These are phyloP conservation scores for Eilema sororculum DNA, from an alignment of 2,888 invertebrate genomes.

Conservation along the genomic window DNA sequence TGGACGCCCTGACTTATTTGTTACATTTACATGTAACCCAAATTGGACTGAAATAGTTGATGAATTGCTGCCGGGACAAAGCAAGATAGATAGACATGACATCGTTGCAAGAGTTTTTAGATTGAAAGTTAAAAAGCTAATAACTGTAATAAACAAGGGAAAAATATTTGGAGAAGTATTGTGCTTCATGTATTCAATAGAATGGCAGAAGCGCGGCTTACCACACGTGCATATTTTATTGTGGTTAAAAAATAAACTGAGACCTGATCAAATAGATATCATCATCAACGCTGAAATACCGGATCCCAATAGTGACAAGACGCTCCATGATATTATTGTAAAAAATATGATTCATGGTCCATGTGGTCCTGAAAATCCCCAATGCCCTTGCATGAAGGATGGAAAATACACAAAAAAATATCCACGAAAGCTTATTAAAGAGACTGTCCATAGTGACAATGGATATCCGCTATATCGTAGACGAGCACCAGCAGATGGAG, in stretches of 20 bases:
- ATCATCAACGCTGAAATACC: slow-evolving; percentile 52
- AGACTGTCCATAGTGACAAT: slow-evolving; percentile 46
- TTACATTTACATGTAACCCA: slow-evolving; percentile 51
- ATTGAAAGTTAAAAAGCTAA: too few species aligned
- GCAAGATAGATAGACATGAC: slow-evolving; percentile 53
- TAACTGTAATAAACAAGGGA: too few species aligned
- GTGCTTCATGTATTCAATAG: slow-evolving; percentile 32
- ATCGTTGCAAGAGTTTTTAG: slow-evolving; percentile 50
- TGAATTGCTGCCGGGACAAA: slow-evolving; percentile 36
- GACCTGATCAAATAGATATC: slow-evolving; percentile 39
- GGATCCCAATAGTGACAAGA: slow-evolving; percentile 21
- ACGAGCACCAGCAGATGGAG: slow-evolving; percentile 46
- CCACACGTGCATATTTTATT: slow-evolving; percentile 25
- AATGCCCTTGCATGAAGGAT: slow-evolving; percentile 48
- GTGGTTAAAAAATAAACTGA: slow-evolving; percentile 37
- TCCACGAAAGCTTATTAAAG: slow-evolving; percentile 43
- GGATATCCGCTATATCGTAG: slow-evolving; percentile 55
- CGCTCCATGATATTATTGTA: slow-evolving; percentile 38
- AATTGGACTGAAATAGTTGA: slow-evolving; percentile 50
- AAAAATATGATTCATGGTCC: slow-evolving; percentile 55
- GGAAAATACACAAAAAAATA: slow-evolving; percentile 47
- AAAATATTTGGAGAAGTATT: slow-evolving; percentile 20
- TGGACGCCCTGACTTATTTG: slow-evolving; percentile 50
- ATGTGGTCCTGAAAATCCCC: slow-evolving; percentile 42
- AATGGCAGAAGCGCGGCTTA: slow-evolving; percentile 49